Evolutionary conservation across 2,113 vertebrate species (phyloP).

Genomic region (Empidonax alnorum): DNA sequence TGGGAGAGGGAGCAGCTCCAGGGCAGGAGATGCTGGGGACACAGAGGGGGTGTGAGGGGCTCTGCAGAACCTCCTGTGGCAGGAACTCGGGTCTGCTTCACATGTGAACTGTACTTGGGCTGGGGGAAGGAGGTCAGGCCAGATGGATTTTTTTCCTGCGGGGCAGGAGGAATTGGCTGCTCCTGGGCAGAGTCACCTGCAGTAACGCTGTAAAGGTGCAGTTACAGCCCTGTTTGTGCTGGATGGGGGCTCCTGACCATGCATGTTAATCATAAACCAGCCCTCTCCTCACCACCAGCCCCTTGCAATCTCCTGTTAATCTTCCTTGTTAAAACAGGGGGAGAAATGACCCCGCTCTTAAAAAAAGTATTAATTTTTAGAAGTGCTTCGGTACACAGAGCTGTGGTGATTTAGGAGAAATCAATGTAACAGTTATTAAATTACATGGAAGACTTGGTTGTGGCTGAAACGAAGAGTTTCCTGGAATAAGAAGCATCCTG

Average conservation of each 20-base stretch:
- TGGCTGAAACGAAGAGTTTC: constrained; percentile 44
- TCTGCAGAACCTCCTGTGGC: background rate
- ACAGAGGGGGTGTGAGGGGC: rapidly evolving
- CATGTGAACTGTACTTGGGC: rapidly evolving
- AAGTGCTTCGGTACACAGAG: background rate
- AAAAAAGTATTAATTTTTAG: constrained; percentile 18
- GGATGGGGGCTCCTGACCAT: background rate
- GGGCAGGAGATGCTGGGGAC: background rate
- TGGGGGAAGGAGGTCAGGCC: background rate
- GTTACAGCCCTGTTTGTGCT: background rate
- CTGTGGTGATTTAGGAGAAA: constrained; percentile 47
- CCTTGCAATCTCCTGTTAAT: background rate
- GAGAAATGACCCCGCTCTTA: constrained; percentile 16
- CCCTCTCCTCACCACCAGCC: background rate
- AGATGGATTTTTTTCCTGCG: background rate
- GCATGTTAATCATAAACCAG: background rate
- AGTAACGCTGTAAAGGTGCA: background rate
- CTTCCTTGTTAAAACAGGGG: background rate
- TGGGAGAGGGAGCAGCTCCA: background rate
- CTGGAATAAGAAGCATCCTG: constrained; percentile 45
- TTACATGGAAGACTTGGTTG: constrained; percentile 9
- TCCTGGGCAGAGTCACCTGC: background rate
- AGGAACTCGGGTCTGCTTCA: background rate
- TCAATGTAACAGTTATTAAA: constrained; percentile 51
- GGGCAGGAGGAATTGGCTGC: background rate